Evolutionary conservation across 2,797 vertebrate species (phyloP), one percentile per base, ranked within the genome.

Genomic region (Carduelis carduelis): DNA sequence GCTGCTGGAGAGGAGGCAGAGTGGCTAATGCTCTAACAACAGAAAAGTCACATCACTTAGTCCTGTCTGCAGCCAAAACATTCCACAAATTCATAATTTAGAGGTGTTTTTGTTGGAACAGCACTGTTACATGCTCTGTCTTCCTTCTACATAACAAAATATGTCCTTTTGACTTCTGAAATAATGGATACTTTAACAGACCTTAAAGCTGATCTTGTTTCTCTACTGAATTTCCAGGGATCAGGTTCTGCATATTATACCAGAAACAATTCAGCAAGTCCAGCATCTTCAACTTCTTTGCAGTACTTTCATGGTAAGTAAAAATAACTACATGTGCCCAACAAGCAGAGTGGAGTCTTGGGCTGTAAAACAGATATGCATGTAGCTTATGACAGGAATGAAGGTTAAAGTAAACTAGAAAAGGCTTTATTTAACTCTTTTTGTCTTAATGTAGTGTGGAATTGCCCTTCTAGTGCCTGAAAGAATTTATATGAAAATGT

Each of bases 211-310:
- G 8, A 61, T 89, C 34, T 61, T 80, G 11, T 64, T 80, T 85
- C 65, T 93, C 50, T 64, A 22, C 17, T 94, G 60, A 52, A 83
- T 90, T 94, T 94, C 70, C 69, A 97, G 96, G 44, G 86, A 97
- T 87, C 88, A 95, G 39, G 89, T 97, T 87, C 88, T 96, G 66
- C 74, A 63, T 68, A 55, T 95, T 70, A 65, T 95, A 49, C 96
- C 97, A 82, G 81, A 95, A 89, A 94, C 96, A 49, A 23, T 72
- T 70, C 76, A 94, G 65, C 95, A 97, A 87, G 86, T 94, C 52
- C 75, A 94, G 39, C 86, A 96, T 34, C 91, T 97, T 84, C 93
- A 94, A 61, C 72, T 83, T 16, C 81, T 97, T 70, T 95, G 74
- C 86, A 75, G 61, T 34, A 81, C 68, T 63, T 87, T 66, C 49